Evolutionary conservation across 1,140 invertebrate genomes (phyloP).

Genomic region (Palaemon carinicauda): DNA sequence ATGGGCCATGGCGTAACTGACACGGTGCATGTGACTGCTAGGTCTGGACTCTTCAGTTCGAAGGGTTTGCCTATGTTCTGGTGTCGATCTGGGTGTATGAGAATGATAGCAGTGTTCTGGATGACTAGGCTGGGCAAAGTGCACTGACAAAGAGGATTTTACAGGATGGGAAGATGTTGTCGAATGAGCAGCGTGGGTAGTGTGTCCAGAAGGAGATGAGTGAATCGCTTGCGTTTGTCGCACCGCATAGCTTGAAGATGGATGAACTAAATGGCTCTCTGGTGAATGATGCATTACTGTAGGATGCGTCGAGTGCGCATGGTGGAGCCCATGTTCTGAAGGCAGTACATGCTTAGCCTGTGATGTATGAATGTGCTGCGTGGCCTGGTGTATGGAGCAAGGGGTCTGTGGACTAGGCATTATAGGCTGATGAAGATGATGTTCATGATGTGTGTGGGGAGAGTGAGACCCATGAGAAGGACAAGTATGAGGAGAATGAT

Average conservation of each 20-base stretch:
- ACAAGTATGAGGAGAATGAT: not conserved
- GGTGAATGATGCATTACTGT: conserved; percentile 9
- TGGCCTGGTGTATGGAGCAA: conserved; percentile 4
- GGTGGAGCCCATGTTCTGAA: not conserved
- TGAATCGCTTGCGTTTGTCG: not conserved
- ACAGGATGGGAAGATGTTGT: too few species aligned
- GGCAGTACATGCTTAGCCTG: too few species aligned
- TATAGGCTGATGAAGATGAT: not conserved
- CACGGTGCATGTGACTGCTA: too few species aligned
- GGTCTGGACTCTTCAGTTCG: too few species aligned
- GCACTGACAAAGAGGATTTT: too few species aligned
- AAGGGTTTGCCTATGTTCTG: too few species aligned
- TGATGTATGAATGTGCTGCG: not conserved
- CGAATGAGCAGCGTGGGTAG: too few species aligned
- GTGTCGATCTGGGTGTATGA: too few species aligned
- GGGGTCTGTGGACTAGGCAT: not conserved
- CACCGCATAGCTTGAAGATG: not conserved
- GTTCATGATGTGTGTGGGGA: not conserved
- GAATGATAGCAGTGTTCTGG: not conserved
- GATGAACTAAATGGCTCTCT: not conserved
- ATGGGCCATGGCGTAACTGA: not conserved
- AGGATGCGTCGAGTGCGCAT: not conserved
- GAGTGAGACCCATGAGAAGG: not conserved
- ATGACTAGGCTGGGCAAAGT: not conserved
- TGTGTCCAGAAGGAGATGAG: not conserved